These are phyloP conservation scores for Scaptomyza hsui DNA, from an alignment of 1,140 invertebrate genomes.

Conservation along the genomic window DNA sequence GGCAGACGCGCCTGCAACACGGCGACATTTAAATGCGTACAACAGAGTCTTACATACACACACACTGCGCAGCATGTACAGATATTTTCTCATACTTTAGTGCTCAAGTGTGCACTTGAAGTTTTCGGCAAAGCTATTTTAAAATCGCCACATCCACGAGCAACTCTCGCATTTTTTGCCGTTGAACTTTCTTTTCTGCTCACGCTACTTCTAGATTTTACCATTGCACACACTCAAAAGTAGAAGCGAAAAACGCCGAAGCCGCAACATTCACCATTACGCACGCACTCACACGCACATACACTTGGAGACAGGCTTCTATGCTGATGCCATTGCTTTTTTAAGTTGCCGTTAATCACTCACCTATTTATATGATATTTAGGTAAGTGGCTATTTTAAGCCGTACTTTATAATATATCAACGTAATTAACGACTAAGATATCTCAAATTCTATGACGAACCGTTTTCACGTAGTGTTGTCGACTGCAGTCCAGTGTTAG, in stretches of 20 bases:
- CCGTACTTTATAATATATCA: constrained; percentile 24
- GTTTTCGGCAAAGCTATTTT: constrained; percentile 79
- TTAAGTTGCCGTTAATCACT: constrained; percentile 22
- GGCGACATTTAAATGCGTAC: constrained; percentile 74
- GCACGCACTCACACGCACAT: constrained; percentile 39
- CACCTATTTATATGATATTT: constrained; percentile 30
- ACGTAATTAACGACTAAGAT: constrained; percentile 40
- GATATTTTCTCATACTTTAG: constrained; percentile 58
- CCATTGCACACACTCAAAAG: constrained; percentile 62
- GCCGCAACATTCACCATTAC: constrained; percentile 53
- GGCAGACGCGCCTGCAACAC: constrained; percentile 47
- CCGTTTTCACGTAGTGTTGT: constrained; percentile 42
- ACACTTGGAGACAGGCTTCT: constrained; percentile 13
- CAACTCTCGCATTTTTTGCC: constrained; percentile 54
- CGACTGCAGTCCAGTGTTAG: constrained; percentile 34
- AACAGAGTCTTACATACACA: constrained; percentile 41
- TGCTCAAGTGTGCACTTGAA: constrained; percentile 75
- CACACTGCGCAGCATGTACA: constrained; percentile 52
- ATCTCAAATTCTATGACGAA: constrained; percentile 47
- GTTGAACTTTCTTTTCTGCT: constrained; percentile 81
- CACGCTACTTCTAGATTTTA: constrained; percentile 78
- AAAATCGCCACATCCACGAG: constrained; percentile 69
- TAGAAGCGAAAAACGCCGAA: constrained; percentile 40
- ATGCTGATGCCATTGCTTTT: constrained; percentile 6
- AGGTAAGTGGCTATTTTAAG: constrained; percentile 12